Base-by-base conservation (phyloP, 2,797 vertebrate genomes). In the Ctenopoma multispine region DNA sequence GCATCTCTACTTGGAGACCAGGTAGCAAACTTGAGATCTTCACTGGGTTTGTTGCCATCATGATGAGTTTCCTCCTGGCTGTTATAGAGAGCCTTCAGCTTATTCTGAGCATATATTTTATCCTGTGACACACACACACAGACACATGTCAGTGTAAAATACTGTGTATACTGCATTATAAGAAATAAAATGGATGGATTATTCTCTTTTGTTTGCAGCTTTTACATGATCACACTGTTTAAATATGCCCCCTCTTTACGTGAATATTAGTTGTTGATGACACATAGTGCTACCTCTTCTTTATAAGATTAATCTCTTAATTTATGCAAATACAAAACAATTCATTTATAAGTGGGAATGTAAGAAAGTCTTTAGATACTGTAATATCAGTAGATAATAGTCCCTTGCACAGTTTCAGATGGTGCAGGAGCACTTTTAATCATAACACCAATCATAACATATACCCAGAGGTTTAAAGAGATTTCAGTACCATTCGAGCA, bases 71-170 rank as follows among this genome's bases (percentile, higher is more conserved):
- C 96, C 27, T 94, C 94, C 79, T 91, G 94, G 51, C 90, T 93
- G 34, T 93, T 91, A 76, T 94, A 95, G 71, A 97, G 93, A 51
- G 95, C 92, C 82, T 97, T 96, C 62, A 96, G 95, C 75, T 96
- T 96, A 80, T 95, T 96, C 43, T 95, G 96, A 72, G 94, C 93
- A 0, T 96, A 96, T 64, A 96, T 93, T 89, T 96, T 97, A 81
- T 91, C 92, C 89, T 97, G 94, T 94, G 91, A 82, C 14, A 75
- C 13, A 69, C 27, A 77, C 13, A 69, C 27, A 77, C 18, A 77
- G 9, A 77, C 6, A 80, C 14, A 68, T 11, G 65, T 47, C 20
- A 44, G 13, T 60, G n/a, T 47, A 18, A 48, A 47, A 50, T 17
- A 17, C 13, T 14, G 3, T 4, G 38, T 13, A 38, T 38, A 38